phyloP scores from a whole-genome alignment of 2,113 vertebrate species.

The Mus spicilegus region DNA sequence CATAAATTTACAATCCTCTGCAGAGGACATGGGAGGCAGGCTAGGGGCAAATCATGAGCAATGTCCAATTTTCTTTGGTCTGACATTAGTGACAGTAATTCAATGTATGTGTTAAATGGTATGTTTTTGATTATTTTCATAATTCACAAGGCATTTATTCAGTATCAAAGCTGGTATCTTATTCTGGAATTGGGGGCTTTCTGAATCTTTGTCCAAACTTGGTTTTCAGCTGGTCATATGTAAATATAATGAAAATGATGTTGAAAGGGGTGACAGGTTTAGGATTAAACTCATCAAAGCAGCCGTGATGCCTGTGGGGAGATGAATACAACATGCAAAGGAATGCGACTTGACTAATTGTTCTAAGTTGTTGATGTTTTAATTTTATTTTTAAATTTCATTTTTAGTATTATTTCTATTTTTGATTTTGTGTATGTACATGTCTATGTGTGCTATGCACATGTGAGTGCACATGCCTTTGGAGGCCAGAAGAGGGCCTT shows the following conservation, averaged over 20 bases:
- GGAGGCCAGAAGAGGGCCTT: background rate
- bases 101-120: background rate
- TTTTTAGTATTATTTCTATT: background rate
- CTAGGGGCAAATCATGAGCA: background rate
- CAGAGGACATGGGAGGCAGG: background rate
- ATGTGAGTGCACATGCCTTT: background rate
- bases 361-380: background rate
- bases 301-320: background rate
- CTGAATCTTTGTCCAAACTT: background rate
- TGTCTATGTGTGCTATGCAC: background rate
- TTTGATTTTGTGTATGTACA: background rate
- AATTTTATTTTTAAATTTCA: background rate
- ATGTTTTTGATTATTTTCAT: background rate
- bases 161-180: background rate
- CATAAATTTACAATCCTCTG: background rate
- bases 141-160: background rate
- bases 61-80: background rate
- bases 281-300: background rate
- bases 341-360: background rate
- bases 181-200: background rate
- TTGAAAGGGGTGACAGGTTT: too few relatives aligned
- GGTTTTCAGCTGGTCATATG: background rate
- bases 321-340: background rate
- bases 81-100: background rate
- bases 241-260: background rate